phyloP scores from a whole-genome alignment of 2,113 vertebrate species.

The Dipodomys spectabilis region DNA sequence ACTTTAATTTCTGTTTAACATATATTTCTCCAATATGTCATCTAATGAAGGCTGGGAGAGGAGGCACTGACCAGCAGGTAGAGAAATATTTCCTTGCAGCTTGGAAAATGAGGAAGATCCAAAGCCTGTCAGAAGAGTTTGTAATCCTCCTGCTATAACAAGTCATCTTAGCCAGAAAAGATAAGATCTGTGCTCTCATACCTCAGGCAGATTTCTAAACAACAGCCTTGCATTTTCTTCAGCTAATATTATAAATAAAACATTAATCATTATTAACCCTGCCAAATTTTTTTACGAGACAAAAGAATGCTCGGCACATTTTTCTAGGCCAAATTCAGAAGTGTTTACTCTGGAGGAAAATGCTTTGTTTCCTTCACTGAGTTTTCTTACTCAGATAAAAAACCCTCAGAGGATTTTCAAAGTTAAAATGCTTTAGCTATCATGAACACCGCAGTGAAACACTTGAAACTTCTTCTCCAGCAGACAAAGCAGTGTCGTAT shows the following conservation, averaged over 20 bases:
- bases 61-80: neutral
- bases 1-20: neutral
- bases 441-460: neutral
- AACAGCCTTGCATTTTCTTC: slow-evolving; percentile 49
- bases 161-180: neutral
- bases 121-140: neutral
- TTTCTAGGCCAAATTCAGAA: slow-evolving; percentile 37
- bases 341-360: slow-evolving; percentile 30
- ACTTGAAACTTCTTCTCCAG: slow-evolving; percentile 1
- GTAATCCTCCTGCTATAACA: neutral
- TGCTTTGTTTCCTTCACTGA: slow-evolving; percentile 22
- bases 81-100: neutral
- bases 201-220: slow-evolving; percentile 29
- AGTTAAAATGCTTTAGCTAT: slow-evolving; percentile 11
- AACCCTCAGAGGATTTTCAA: slow-evolving; percentile 8
- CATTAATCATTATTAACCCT: slow-evolving; percentile 59
- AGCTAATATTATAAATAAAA: slow-evolving; percentile 67
- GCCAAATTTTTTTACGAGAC: neutral
- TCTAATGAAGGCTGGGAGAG: neutral
- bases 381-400: slow-evolving; percentile 40
- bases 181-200: neutral
- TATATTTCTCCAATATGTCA: neutral
- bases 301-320: slow-evolving; percentile 16
- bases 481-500: neutral
- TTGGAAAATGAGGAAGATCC: neutral